Evolutionary conservation across 2,797 vertebrate genomes (phyloP).

Genomic region (Sciurus carolinensis): DNA sequence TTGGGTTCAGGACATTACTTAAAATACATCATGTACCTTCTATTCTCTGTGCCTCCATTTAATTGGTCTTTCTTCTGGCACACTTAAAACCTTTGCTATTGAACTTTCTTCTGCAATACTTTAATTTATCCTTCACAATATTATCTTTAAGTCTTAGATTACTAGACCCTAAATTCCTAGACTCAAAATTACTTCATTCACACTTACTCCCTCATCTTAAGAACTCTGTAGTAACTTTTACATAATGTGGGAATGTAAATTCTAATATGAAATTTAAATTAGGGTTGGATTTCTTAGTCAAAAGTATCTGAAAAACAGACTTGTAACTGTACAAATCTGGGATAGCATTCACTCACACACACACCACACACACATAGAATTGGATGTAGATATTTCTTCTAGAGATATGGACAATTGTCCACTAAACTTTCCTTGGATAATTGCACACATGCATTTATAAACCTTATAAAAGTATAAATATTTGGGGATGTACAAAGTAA

Average conservation of each 20-base stretch:
- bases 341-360: neutral
- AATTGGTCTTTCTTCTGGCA: neutral
- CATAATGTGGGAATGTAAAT: neutral
- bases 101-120: neutral
- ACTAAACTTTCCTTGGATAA: neutral
- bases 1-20: neutral
- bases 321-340: neutral
- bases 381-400: neutral
- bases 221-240: neutral
- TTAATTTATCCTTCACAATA: neutral
- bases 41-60: neutral
- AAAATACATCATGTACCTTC: neutral
- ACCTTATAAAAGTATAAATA: neutral
- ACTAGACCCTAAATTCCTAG: neutral
- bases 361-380: neutral
- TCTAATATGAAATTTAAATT: no score
- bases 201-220: neutral
- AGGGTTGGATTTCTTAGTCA: neutral
- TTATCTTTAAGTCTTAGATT: neutral
- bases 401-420: neutral
- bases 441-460: neutral
- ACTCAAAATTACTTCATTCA: neutral
- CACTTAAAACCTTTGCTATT: neutral
- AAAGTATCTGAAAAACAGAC: slow-evolving; percentile 1
- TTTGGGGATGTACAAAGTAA: neutral